Base-by-base conservation (phyloP, 2,797 vertebrate species). In the Bradypodion pumilum region DNA sequence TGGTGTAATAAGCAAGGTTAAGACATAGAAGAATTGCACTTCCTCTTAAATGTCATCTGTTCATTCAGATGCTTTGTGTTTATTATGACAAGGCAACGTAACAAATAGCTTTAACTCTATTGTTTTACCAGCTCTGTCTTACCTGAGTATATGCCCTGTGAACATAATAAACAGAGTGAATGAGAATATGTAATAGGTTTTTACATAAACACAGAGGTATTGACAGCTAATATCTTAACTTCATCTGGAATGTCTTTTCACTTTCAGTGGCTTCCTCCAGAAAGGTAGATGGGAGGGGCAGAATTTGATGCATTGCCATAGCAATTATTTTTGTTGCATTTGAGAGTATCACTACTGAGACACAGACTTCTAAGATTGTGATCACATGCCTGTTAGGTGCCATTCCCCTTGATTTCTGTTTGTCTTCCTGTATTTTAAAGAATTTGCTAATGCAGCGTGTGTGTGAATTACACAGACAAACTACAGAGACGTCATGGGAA, bases 401-500 rank as follows among this genome's bases (percentile, higher is more conserved):
- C 80, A 32, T 72, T 74, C 73, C 16, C 91, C 82, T 72, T 78
- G 32, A 85, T 91, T 90, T 63, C 80, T 82, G 42, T 87, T 86
- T 91, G 87, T 86, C n/a, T 91, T 35, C 0, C 44, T 87, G 70
- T 90, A 60, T 85, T 89, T 75, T 77, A 85, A 91, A 90, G 90
- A 3, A 75, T 86, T 89, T 82, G 70, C 90, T 90, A 89, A 68
- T 81, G 82, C 70, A 90, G 52, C 77, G 29, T 69, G 63, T 25
- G 69, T 81, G 0, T 87, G 70, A 65, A 27, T 86, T 82, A 81
- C 1, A 0, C 74, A 2, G 85, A 88, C 92, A 91, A 93, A 94
- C 93, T 95, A 94, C 89, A 95, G 93, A 95, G 89, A 81, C 86
- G 93, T 89, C 89, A 89, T 83, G 86, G 74, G 91, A 92, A 94